Percentiles rank a stretch among this genome's conserved stretches.
phyloP scores from a whole-genome alignment of 2,888 invertebrate genomes.

The Ormia ochracea region DNA sequence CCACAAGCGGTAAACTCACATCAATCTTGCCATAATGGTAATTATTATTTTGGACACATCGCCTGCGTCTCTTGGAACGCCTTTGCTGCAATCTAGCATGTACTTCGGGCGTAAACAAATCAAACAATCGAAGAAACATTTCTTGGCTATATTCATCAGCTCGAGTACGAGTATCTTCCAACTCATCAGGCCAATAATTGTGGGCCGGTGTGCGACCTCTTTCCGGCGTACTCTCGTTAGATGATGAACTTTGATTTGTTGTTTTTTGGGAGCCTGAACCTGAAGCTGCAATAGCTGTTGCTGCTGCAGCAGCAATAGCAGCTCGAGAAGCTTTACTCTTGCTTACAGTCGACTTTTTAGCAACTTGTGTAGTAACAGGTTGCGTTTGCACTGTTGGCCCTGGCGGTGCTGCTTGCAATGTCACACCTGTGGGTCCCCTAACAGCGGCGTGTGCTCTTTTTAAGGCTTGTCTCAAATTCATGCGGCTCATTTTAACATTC shows the following conservation, averaged over 20 bases:
- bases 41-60: constrained; percentile 74
- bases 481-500: constrained; percentile 71
- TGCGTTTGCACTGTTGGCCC: neutral
- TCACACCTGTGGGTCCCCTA: constrained; percentile 16
- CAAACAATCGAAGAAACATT: constrained; percentile 72
- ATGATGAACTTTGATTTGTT: constrained; percentile 65
- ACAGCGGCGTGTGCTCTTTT: constrained; percentile 69
- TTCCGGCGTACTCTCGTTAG: constrained; percentile 68
- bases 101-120: constrained; percentile 71
- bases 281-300: constrained; percentile 15
- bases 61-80: constrained; percentile 74
- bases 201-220: constrained; percentile 62
- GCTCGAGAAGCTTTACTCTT: constrained; percentile 43
- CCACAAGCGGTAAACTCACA: constrained; percentile 58
- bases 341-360: constrained; percentile 17
- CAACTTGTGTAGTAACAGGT: neutral
- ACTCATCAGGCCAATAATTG: constrained; percentile 67
- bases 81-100: constrained; percentile 72
- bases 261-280: constrained; percentile 26
- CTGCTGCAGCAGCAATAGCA: constrained; percentile 4
- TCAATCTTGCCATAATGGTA: constrained; percentile 76
- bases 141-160: constrained; percentile 72
- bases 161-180: constrained; percentile 56
- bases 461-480: constrained; percentile 73
- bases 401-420: constrained; percentile 5